Evolutionary conservation across 1,140 invertebrate genomes (phyloP), one percentile per base, ranked within the genome.

Genomic region (Drosophila mojavensis): DNA sequence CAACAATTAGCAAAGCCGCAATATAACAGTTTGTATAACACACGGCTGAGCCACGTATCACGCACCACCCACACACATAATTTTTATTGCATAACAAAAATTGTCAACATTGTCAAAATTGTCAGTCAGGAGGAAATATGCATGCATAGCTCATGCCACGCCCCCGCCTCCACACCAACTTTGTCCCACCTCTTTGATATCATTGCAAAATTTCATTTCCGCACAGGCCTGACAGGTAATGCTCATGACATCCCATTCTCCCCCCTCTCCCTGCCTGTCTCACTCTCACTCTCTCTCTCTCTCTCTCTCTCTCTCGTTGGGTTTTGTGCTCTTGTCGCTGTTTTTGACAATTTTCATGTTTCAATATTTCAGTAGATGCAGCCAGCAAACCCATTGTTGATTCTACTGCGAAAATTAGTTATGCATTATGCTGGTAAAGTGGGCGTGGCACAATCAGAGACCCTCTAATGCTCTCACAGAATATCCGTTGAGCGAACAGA

Each of bases 301-400:
- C 28, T 30, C 28, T 30, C 28, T 30, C 28, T 30, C 28, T 30
- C 28, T 30, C 28, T 6, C 28, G 1, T 4, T 5, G 20, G 20
- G 1, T 9, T 0, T 33, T 9, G 5, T 33, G 33, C 43, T 47
- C 43, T 65, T 26, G 53, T 77, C 66, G 65, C 79, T 88, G 83
- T 80, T 89, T 88, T 89, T 88, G 83, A 83, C 83, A 88, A 88
- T 88, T 88, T 86, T 88, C 83, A 80, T 86, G 83, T 88, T 88
- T 88, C 84, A 88, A 88, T 88, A 83, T 88, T 88, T 89, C 83
- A 86, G 88, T 83, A 79, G 79, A 64, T 77, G 82, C 79, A 75
- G 58, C 74, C 45, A 45, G 48, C 56, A 50, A 65, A 69, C 56
- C 63, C 72, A 79, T 76, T 83, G 81, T 77, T 82, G 50, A 41